These are phyloP conservation scores for Enteromius viviparus DNA, from an alignment of 2,797 vertebrate species.

Conservation along the genomic window DNA sequence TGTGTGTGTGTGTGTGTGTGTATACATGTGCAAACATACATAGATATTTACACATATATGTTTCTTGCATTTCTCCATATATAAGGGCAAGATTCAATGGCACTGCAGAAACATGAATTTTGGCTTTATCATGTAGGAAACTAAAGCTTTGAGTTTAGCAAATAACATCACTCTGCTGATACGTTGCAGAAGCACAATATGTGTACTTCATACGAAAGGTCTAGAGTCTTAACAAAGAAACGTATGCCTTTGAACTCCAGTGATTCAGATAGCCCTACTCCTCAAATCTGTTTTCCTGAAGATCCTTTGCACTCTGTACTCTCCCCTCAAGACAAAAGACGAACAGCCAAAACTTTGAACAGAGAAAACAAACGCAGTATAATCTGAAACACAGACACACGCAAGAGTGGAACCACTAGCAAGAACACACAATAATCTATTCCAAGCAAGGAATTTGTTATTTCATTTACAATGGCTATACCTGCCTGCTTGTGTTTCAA, in stretches of 20 bases:
- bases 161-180: neutral
- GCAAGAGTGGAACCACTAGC: neutral
- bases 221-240: slow-evolving; percentile 16
- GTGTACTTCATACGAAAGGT: neutral
- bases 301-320: neutral
- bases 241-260: neutral
- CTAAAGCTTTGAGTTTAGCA: slow-evolving; percentile 2
- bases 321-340: neutral
- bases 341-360: neutral
- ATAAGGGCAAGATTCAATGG: neutral
- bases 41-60: too few species aligned
- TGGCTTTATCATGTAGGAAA: neutral
- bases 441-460: neutral
- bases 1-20: too few species aligned
- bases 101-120: neutral
- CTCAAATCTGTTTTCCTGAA: slow-evolving; percentile 11
- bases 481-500: neutral
- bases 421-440: slow-evolving; percentile 1
- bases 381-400: slow-evolving; percentile 10
- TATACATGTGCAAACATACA: neutral
- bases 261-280: slow-evolving; percentile 4
- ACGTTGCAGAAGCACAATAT: neutral
- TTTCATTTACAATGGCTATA: slow-evolving; percentile 3
- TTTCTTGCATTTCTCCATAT: neutral
- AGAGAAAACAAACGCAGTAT: neutral